Evolutionary conservation across 2,888 invertebrate genomes (phyloP).

Genomic region (Ceriagrion tenellum): DNA sequence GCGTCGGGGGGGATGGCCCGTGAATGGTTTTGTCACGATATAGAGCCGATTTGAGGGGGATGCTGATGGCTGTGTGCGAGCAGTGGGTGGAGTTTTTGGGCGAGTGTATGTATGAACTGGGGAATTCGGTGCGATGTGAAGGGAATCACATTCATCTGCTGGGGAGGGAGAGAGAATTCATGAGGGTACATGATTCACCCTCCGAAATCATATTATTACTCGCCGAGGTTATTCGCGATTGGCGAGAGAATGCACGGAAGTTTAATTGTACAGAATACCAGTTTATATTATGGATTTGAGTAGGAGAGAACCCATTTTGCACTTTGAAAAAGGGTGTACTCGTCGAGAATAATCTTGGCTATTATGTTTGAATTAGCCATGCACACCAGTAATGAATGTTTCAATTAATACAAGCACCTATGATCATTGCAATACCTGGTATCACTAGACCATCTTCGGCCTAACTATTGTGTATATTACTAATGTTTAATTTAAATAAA

Average conservation of each 20-base stretch:
- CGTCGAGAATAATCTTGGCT: background rate
- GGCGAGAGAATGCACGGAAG: background rate
- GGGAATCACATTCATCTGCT: constrained; percentile 3
- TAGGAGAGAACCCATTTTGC: background rate
- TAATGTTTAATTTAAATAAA: too few species aligned
- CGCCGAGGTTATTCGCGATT: background rate
- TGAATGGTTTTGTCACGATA: constrained; percentile 64
- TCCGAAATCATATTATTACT: background rate
- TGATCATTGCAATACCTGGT: too few species aligned
- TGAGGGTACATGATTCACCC: background rate
- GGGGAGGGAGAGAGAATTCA: background rate
- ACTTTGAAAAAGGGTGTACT: background rate
- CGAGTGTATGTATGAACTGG: background rate
- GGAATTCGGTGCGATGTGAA: constrained; percentile 22
- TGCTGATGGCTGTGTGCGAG: background rate
- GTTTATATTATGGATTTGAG: background rate
- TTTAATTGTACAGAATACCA: background rate
- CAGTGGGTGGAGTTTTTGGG: background rate
- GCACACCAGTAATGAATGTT: too few species aligned
- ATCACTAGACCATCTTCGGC: too few species aligned
- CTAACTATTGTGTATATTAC: too few species aligned
- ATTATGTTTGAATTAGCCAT: too few species aligned
- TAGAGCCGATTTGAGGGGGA: constrained; percentile 9
- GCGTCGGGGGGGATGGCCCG: background rate
- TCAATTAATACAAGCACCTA: too few species aligned